Evolutionary conservation across 2,113 vertebrate genomes (phyloP).

Genomic region (Chrysemys picta): DNA sequence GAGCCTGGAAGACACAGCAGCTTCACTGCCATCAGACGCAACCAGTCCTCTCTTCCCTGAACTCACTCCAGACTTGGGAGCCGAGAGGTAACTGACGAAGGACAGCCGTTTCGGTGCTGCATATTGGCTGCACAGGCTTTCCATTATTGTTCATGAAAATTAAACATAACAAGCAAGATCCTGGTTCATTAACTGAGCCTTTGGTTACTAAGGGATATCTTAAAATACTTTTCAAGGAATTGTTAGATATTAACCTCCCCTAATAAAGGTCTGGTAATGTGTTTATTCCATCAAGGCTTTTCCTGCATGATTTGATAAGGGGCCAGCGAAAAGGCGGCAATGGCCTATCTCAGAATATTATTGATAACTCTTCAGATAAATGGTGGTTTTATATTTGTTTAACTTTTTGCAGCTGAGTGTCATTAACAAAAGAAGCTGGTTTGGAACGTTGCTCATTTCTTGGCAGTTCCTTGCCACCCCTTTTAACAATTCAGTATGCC

Average conservation of each 20-base stretch:
- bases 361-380: conserved; percentile 54
- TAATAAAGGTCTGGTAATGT: conserved; percentile 34
- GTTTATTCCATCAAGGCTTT: conserved; percentile 44
- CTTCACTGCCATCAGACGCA: not conserved
- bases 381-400: conserved; percentile 57
- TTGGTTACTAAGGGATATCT: not conserved
- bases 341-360: conserved; percentile 53
- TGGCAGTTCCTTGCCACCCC: conserved; percentile 1
- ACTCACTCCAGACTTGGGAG: not conserved
- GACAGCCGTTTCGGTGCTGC: too few species aligned
- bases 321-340: conserved; percentile 27
- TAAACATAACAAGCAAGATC: not conserved
- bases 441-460: conserved; percentile 65
- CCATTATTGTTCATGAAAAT: not conserved
- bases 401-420: conserved; percentile 51
- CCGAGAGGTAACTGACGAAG: conserved; percentile 48
- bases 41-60: not conserved
- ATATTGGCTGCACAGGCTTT: not conserved
- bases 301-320: conserved; percentile 58
- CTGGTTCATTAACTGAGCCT: conserved; percentile 23
- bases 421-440: conserved; percentile 43
- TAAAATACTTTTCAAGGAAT: conserved; percentile 51
- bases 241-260: conserved; percentile 43
- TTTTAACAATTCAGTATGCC: not conserved
- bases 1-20: not conserved